Percentiles rank a stretch among this genome's conserved stretches.
Evolutionary conservation across 2,888 invertebrate genomes (phyloP).

Genomic region (Galeopsomyia nigrocyanea): DNA sequence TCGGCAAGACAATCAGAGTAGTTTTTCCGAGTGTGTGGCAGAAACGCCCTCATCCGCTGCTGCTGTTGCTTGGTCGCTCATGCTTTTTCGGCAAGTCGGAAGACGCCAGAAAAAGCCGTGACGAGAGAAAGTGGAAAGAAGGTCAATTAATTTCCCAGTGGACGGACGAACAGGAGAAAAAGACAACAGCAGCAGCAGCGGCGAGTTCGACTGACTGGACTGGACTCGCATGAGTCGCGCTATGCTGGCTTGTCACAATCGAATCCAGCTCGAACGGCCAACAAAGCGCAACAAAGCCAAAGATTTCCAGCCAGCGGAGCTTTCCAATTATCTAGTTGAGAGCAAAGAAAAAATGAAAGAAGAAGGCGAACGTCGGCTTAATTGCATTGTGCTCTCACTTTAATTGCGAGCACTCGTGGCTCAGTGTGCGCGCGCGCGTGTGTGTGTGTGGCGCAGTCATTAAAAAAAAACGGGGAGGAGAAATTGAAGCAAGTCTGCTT

Average conservation of each 20-base stretch:
- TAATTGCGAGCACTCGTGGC: too few relatives aligned
- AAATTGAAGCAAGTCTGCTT: too few relatives aligned
- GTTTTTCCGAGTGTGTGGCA: background rate
- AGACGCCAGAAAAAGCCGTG: background rate
- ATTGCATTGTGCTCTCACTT: too few relatives aligned
- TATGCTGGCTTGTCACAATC: background rate
- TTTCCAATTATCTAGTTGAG: too few relatives aligned
- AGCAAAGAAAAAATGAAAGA: too few relatives aligned
- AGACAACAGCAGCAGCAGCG: constrained; percentile 1
- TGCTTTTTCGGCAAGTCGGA: background rate
- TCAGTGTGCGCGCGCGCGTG: too few relatives aligned
- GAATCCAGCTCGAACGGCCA: too few relatives aligned
- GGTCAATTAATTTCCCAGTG: constrained; percentile 49
- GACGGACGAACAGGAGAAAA: background rate
- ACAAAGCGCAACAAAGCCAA: too few relatives aligned
- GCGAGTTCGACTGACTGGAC: constrained; percentile 1
- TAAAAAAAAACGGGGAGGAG: too few relatives aligned
- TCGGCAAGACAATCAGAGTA: constrained; percentile 29
- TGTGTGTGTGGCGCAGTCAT: too few relatives aligned
- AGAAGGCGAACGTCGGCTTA: too few relatives aligned
- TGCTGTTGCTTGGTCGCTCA: background rate
- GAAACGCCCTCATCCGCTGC: background rate
- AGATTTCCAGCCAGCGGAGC: too few relatives aligned
- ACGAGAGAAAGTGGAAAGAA: constrained; percentile 36
- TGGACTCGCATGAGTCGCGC: constrained; percentile 16